These are phyloP conservation scores for Sphaeramia orbicularis DNA, from an alignment of 2,797 vertebrate genomes.

Conservation along the genomic window DNA sequence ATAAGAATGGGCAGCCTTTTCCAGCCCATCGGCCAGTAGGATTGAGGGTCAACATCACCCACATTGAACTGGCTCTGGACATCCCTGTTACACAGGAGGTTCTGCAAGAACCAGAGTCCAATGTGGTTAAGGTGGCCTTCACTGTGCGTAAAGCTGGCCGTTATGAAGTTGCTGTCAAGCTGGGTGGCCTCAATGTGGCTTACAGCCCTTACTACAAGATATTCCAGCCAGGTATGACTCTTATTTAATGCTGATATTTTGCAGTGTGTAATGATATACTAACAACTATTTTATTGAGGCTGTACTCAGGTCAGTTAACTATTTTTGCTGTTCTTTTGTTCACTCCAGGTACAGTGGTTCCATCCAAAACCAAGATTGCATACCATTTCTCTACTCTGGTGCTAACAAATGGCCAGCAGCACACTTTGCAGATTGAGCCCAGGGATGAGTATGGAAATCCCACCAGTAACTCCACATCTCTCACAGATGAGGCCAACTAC, in stretches of 20 bases:
- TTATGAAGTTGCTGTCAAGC: constrained; percentile 95
- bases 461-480: constrained; percentile 93
- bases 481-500: constrained; percentile 94
- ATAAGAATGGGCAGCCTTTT: constrained; percentile 98
- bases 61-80: constrained; percentile 95
- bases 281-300: neutral
- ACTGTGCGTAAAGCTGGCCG: constrained; percentile 97
- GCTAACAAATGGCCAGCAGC: constrained; percentile 93
- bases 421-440: constrained; percentile 96
- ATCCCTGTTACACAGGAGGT: constrained; percentile 98
- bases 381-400: constrained; percentile 98
- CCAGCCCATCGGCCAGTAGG: constrained; percentile 93
- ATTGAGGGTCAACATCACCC: constrained; percentile 94
- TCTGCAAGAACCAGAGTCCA: constrained; percentile 94
- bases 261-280: neutral
- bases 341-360: constrained; percentile 93
- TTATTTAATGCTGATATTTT: neutral
- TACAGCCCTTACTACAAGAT: constrained; percentile 98
- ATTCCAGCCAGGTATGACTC: constrained; percentile 93
- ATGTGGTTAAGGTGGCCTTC: constrained; percentile 96
- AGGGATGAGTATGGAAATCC: constrained; percentile 98
- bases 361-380: constrained; percentile 98
- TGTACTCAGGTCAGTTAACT: neutral
- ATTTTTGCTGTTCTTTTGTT: neutral
- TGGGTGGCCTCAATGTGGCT: constrained; percentile 95